Evolutionary conservation across 2,888 invertebrate genomes (phyloP), one percentile per base, ranked within the genome.

Genomic region (Euzetes globulus): DNA sequence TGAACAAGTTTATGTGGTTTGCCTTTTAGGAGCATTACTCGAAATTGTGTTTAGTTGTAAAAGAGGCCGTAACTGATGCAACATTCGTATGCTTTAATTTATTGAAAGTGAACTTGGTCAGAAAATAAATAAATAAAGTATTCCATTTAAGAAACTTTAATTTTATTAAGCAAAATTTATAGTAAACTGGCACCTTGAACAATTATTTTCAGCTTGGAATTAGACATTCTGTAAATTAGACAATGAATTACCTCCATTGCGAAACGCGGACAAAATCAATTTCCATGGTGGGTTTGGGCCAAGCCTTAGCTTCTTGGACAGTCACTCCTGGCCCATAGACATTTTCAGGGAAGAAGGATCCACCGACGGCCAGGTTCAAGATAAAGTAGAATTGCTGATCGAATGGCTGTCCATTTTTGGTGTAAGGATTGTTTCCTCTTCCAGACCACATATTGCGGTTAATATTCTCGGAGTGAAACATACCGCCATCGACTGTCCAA

Each of bases 311-410:
- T n/a, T 73, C 52, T 4, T 6, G 33, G 0, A 33, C 33, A n/a
- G 72, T 60, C 4, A 72, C 82, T 79, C 91, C 89, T 0, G 88
- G 86, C 1, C 71, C 71, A 19, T 58, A 58, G 1, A 15, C 13
- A 19, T 5, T 22, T 9, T 27, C n/a, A 80, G 91, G 92, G 80
- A 84, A 89, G n/a, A 88, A 88, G 74, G 87, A 85, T 1, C 92
- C 92, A 0, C 90, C 92, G 68, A 91, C 89, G 45, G 90, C 89
- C 13, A 92, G 84, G 0, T 91, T 92, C 71, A 93, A 80, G 0
- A 88, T 87, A 33, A 93, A 82, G 82, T 89, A 90, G 85, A 91
- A 89, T 88, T 91, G 84, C 75, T 83, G 84, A 78, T 77, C 74
- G 78, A 76, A 77, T 65, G 55, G 29, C 25, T 72, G 80, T 79